Conservation (phyloP, 2,113 vertebrate genomes). For the Sander vitreus region DNA sequence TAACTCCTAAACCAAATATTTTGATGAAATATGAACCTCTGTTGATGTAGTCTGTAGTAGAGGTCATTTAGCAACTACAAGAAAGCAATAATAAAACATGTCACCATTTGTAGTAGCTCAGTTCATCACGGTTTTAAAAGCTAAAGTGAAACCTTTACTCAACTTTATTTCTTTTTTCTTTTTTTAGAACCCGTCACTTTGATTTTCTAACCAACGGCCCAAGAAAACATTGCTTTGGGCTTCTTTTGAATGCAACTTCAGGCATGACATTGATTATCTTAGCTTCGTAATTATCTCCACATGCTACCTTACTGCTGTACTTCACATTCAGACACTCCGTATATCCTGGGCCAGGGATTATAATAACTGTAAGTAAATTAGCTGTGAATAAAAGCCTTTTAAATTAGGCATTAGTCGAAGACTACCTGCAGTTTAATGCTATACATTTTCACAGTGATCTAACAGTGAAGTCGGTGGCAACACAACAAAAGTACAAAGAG, state of each 20-base stretch:
- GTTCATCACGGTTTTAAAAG: conserved; percentile 38
- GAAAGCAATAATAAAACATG: conserved; percentile 57
- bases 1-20: conserved; percentile 66
- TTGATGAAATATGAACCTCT: conserved; percentile 62
- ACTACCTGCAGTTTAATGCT: conserved; percentile 69
- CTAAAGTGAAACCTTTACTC: conserved; percentile 32
- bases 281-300: conserved; percentile 81
- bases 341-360: conserved; percentile 61
- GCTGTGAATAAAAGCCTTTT: conserved; percentile 76
- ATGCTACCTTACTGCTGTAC: conserved; percentile 71
- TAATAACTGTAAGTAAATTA: conserved; percentile 80
- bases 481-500: conserved; percentile 3
- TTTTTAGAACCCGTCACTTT: conserved; percentile 56
- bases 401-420: conserved; percentile 64
- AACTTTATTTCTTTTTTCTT: not conserved
- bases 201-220: conserved; percentile 63
- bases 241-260: conserved; percentile 64
- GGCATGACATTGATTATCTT: conserved; percentile 79
- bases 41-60: conserved; percentile 51
- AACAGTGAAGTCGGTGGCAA: conserved; percentile 19
- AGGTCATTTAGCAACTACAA: conserved; percentile 55
- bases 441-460: conserved; percentile 50
- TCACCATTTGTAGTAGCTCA: conserved; percentile 40
- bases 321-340: conserved; percentile 36
- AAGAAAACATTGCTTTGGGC: conserved; percentile 63